Base-by-base conservation (phyloP, 1,140 invertebrate genomes). In the Megalonaias nervosa region DNA sequence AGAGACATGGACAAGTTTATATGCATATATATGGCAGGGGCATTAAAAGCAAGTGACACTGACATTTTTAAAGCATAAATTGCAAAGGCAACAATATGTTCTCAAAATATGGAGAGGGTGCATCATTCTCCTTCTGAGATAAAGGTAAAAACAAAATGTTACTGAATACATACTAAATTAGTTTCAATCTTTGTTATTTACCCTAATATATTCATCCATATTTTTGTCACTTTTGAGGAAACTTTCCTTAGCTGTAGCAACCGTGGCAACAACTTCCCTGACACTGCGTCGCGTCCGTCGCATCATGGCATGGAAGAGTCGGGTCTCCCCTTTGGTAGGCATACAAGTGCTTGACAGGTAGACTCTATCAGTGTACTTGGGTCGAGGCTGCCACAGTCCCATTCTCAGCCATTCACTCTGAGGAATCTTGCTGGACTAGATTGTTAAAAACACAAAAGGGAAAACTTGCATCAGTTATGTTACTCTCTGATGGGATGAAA, bases 271-370 rank as follows among this genome's bases (percentile, higher is more conserved):
- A 64, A 85, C 83, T 38, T 89, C 87, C 13, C 87, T 73, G 16
- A 88, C 79, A 14, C 83, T 76, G 38, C 86, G 79, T 14, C 73
- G 66, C 26, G 86, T 82, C 14, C 89, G 79, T 48, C 73, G 81
- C 76, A 88, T 82, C 85, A 88, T 85, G 26, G 85, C 81, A 68
- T 87, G 84, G 71, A 89, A 88, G 61, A 90, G 69, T 64, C 84
- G 82, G 23, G 74, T 82, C 78, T 90, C 89, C 16, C 88, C 87
- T 26, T 82, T 81, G 21, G 84, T 83, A n/a, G 89, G 89, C 69
- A 84, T 69, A 77, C 87, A 90, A 66, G 84, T 88, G n/a, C 78
- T 79, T 2, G 89, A 90, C 67, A 85, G 84, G 76, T 90, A 90
- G 56, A 88, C 79, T 19, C 88, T 71, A 77, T 90, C 88, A 14